phyloP scores from a whole-genome alignment of 2,888 invertebrate species.

The Imbricaverruca yamaguchii region DNA sequence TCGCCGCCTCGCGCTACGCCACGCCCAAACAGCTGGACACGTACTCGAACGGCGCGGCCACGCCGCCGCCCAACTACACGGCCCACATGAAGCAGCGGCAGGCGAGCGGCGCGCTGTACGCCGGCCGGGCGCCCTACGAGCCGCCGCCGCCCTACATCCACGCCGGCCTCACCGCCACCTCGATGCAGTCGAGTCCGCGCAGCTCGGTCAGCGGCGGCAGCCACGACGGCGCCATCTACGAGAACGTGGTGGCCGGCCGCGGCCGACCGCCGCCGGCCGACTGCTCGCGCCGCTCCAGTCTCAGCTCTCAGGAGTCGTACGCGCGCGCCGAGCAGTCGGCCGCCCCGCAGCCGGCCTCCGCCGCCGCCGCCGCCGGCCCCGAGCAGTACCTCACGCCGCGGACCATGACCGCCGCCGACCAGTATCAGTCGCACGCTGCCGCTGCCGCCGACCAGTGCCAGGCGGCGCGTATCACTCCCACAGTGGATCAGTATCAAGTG shows the following conservation, averaged over 20 bases:
- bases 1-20: constrained; percentile 67
- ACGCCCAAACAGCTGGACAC: constrained; percentile 62
- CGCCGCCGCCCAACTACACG: not conserved
- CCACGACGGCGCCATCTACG: constrained; percentile 12
- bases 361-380: not conserved
- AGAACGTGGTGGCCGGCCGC: constrained; percentile 18
- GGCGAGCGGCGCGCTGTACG: not conserved
- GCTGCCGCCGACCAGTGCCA: not conserved
- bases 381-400: not conserved
- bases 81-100: constrained; percentile 16
- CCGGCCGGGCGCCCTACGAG: constrained; percentile 14
- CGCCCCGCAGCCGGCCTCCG: not conserved
- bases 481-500: no score
- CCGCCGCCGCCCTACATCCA: constrained; percentile 22
- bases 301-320: constrained; percentile 20
- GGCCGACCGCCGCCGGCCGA: constrained; percentile 15
- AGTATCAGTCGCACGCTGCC: not conserved
- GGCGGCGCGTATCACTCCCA: not conserved
- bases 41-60: constrained; percentile 10
- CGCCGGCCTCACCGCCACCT: not conserved
- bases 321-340: not conserved
- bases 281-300: constrained; percentile 16
- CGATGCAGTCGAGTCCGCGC: constrained; percentile 21
- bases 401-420: not conserved
- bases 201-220: constrained; percentile 20